Evolutionary conservation across 2,888 invertebrate genomes (phyloP), one percentile per base, ranked within the genome.

Genomic region (Parochlus steinenii): DNA sequence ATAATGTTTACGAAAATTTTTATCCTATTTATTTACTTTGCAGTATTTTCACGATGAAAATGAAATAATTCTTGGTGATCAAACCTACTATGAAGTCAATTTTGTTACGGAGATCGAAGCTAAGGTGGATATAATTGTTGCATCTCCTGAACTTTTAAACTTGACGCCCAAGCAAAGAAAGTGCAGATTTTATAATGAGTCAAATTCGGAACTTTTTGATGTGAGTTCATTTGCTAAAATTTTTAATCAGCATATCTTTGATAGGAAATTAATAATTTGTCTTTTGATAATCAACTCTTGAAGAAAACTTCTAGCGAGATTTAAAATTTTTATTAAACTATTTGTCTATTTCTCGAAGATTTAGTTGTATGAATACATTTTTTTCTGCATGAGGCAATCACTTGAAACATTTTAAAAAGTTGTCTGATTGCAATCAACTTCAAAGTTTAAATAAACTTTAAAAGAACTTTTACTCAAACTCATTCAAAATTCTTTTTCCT

Each of bases 101-200:
- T 8, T 7, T 15, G 28, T 14, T 3, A 20, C 20, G n/a, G 8
- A n/a, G n/a, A n/a, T n/a, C n/a, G n/a, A n/a, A n/a, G n/a, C n/a
- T 6, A 28, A 20, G 16, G 11, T 34, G 20, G 34, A 34, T 10
- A 12, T 22, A 20, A 28, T 34, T 7, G 7, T 27, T 22, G 27
- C 34, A 14, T 22, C 27, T 12, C 20, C 27, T 2, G 28, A 20
- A 14, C 14, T 34, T 6, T 20, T 15, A 22, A 2, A 28, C 6
- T 22, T 34, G 3, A 28, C 20, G 11, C 34, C 34, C 14, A 28
- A 28, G 15, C 51, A 49, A 42, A 45, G 56, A 29, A 56, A 54
- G 41, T 56, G 56, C 39, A 52, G 53, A 18, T 56, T 52, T 29
- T 35, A 31, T 2, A 42, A 50, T 31, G 57, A 56, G 40, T 48